Percentiles rank a stretch among this genome's conserved stretches.
These are phyloP conservation scores for Cliona cf. orientalis DNA, from an alignment of 37 sponge, comb jelly and placozoan genomes.

Conservation along the genomic window DNA sequence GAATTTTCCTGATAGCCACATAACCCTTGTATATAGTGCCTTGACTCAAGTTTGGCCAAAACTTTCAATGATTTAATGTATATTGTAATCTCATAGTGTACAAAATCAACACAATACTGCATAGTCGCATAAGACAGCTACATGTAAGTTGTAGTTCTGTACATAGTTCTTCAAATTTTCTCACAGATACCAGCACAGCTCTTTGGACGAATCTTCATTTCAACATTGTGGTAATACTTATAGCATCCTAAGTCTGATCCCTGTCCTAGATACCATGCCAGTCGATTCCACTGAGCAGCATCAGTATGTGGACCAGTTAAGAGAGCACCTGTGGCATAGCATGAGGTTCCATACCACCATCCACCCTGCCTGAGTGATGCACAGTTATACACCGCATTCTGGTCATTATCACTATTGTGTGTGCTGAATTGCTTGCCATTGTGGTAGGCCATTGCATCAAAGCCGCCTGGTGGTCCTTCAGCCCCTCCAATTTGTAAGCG, in stretches of 20 bases:
- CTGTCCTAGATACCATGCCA: neutral
- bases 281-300: neutral
- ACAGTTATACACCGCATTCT: conserved; percentile 4
- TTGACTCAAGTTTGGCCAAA: too few relatives aligned
- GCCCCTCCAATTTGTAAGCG: neutral
- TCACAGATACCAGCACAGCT: neutral
- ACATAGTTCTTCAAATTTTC: neutral
- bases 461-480: conserved; percentile 9
- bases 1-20: too few relatives aligned
- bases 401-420: conserved; percentile 12
- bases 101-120: too few relatives aligned
- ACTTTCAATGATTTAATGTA: too few relatives aligned
- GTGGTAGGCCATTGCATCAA: conserved; percentile 22
- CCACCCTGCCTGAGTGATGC: neutral
- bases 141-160: too few relatives aligned
- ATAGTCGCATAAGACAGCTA: too few relatives aligned
- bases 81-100: too few relatives aligned
- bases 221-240: neutral
- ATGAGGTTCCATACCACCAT: conserved; percentile 33
- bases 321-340: neutral
- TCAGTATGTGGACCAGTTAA: neutral
- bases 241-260: neutral
- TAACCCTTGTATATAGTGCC: too few relatives aligned
- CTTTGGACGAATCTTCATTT: conserved; percentile 19
- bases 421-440: conserved; percentile 29